Conservation (phyloP, 2,113 vertebrate genomes). For the Hoplias malabaricus region DNA sequence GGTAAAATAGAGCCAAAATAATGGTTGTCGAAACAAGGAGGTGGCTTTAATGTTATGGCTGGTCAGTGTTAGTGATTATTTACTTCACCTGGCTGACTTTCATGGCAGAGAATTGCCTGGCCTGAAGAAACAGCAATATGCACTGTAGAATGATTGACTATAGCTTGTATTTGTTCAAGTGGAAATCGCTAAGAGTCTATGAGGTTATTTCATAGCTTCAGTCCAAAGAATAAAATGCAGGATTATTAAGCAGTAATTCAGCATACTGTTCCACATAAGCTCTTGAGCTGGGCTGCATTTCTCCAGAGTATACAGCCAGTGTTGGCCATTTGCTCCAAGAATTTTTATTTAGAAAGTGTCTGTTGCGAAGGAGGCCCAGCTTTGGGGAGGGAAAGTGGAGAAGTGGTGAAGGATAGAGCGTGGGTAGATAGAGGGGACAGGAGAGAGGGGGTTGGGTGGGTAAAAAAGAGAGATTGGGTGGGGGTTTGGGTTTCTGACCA, state of each 20-base stretch:
- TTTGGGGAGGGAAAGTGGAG: slow-evolving; percentile 7
- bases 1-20: no score
- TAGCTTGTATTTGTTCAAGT: not conserved
- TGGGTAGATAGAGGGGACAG: slow-evolving; percentile 11
- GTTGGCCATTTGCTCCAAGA: slow-evolving; percentile 32
- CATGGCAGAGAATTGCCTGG: not conserved
- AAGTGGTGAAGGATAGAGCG: slow-evolving; percentile 15
- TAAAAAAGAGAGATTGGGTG: not conserved
- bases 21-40: no score
- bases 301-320: not conserved
- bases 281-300: not conserved
- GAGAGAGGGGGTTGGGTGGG: slow-evolving; percentile 31
- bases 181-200: not conserved
- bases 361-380: slow-evolving; percentile 34
- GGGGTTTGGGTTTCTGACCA: slow-evolving; percentile 43
- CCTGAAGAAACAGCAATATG: not conserved
- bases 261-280: not conserved
- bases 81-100: not conserved
- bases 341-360: slow-evolving; percentile 51
- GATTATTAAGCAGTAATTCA: not conserved
- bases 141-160: not conserved
- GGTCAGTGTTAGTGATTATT: no score
- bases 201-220: not conserved
- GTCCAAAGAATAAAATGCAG: not conserved
- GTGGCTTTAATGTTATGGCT: no score